Conservation (phyloP, 2,113 vertebrate genomes). For the Hemiscyllium ocellatum region DNA sequence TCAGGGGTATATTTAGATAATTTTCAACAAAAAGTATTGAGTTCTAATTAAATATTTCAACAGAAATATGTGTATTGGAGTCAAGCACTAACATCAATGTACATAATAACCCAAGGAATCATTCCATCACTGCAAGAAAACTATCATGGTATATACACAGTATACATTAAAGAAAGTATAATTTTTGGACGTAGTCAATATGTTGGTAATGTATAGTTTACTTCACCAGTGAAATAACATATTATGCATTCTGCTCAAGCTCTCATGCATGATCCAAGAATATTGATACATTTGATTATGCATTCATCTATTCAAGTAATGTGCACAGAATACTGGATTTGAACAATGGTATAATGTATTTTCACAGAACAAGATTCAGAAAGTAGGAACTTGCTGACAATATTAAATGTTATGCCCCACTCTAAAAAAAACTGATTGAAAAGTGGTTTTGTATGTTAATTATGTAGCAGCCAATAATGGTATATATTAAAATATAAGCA, state of each 20-base stretch:
- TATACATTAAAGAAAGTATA: not conserved
- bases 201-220: not conserved
- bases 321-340: not conserved
- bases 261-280: not conserved
- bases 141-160: not conserved
- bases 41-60: conserved; percentile 2
- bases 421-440: not conserved
- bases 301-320: not conserved
- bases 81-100: not conserved
- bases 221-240: not conserved
- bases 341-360: not conserved
- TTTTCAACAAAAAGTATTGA: too few relatives aligned
- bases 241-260: not conserved
- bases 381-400: too few relatives aligned
- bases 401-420: not conserved
- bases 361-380: not conserved
- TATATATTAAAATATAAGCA: not conserved
- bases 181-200: not conserved
- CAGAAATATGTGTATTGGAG: not conserved
- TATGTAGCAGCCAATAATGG: not conserved
- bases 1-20: not conserved
- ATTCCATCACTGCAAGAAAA: not conserved
- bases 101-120: not conserved
- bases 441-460: not conserved
- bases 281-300: conserved; percentile 8